Base-by-base conservation (phyloP, 2,113 vertebrate genomes). In the Boulengeromyrus knoepffleri region DNA sequence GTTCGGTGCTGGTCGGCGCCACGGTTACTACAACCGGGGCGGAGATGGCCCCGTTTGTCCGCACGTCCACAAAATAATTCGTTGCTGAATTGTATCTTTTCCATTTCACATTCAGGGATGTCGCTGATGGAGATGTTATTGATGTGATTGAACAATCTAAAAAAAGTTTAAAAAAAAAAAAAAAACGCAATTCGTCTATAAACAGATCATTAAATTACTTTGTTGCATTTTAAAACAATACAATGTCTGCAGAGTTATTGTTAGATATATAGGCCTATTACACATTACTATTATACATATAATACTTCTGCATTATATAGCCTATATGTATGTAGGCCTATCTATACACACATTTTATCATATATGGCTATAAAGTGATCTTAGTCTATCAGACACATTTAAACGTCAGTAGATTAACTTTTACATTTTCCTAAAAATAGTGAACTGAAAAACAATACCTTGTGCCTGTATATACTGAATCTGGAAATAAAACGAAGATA, bases 91-190 rank as follows among this genome's bases (percentile, higher is more conserved):
- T 0, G 50, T 90, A 89, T 58, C 3, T 17, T 31, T 1, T 91
- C 96, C 96, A 96, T 45, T 0, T 50, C 39, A 96, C 90, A 0
- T 91, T 49, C 56, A 96, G 42, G 8, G 93, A 89, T 12, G 95
- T 94, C 21, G 95, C 95, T 70, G 94, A 93, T 7, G 94, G 91
- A 85, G 96, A 96, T 13, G 91, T 92, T 53, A 94, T 89, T 42
- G 94, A 95, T 36, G 83, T 24, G 85, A 95, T 94, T 70, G 31
- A 19, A 86, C 95, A 96, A 83, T 27, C 95, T 96, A 90, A 10
- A 90, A 91, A 31, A 88, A 50, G 36, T 10, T 0, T 10, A 70
- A 19, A 70, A 1, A 12, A 5, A 3, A 9, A 56, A 6, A 8
- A 62, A 66, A 62, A 45, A 70, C 12, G 5, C 86, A 27, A 31